Evolutionary conservation across 2,888 invertebrate species (phyloP).

Genomic region (Macrophya alboannulata): DNA sequence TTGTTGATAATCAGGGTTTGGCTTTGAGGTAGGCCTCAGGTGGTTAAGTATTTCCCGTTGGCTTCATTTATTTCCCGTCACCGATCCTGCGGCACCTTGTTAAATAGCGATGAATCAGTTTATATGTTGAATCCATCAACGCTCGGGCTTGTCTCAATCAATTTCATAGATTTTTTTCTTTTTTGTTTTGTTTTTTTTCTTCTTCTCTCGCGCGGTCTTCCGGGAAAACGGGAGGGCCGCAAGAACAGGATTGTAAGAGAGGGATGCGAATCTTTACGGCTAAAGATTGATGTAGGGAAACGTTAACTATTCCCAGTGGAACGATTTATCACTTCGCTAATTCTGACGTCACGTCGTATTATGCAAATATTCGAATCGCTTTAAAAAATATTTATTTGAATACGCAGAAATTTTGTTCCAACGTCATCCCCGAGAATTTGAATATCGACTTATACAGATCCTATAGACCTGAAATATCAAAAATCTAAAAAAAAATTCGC

Average conservation of each 20-base stretch:
- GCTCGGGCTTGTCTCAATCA: constrained; percentile 56
- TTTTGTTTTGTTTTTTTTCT: constrained; percentile 43
- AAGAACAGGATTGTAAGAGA: not conserved
- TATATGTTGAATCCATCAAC: constrained; percentile 59
- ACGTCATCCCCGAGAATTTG: not conserved
- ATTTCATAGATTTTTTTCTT: constrained; percentile 50
- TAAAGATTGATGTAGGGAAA: constrained; percentile 55
- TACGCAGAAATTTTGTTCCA: constrained; percentile 11
- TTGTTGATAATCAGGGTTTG: constrained; percentile 55
- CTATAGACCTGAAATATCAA: not conserved
- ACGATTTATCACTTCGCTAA: constrained; percentile 50
- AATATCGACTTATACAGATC: not conserved
- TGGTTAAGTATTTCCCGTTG: constrained; percentile 56
- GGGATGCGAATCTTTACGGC: constrained; percentile 53
- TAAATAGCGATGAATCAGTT: constrained; percentile 58
- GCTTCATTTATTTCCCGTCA: constrained; percentile 53
- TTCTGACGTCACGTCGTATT: constrained; percentile 53
- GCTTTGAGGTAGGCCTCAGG: constrained; percentile 52
- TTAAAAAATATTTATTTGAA: constrained; percentile 39
- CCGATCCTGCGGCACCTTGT: constrained; percentile 36
- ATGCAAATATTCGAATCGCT: constrained; percentile 50
- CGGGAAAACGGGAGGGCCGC: constrained; percentile 37
- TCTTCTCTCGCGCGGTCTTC: not conserved
- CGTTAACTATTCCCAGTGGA: constrained; percentile 52
- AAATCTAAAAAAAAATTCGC: too few relatives aligned